These are phyloP conservation scores for Calameuta filiformis DNA, from an alignment of 2,888 invertebrate genomes.

Conservation along the genomic window DNA sequence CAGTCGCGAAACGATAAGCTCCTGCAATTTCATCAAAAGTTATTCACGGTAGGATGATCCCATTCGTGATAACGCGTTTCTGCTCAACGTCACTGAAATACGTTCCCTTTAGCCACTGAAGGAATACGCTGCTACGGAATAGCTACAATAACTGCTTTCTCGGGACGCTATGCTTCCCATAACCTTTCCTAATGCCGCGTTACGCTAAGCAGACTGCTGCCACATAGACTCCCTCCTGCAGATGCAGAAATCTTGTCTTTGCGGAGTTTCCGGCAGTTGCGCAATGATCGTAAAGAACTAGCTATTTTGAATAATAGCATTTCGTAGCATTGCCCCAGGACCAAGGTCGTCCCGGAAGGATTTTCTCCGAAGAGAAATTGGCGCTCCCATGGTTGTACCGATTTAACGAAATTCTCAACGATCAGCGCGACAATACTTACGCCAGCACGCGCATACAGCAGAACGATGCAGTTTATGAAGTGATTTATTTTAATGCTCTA, in stretches of 20 bases:
- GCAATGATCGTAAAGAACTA: not conserved
- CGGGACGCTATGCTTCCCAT: not conserved
- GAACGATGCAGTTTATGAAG: too few species aligned
- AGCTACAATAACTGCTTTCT: constrained; percentile 13
- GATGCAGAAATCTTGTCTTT: not conserved
- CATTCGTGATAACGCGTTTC: constrained; percentile 26
- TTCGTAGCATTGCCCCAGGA: not conserved
- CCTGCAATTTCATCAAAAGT: not conserved
- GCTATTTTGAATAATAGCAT: not conserved
- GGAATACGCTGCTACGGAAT: constrained; percentile 24
- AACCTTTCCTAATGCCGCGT: not conserved
- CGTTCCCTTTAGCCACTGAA: constrained; percentile 29
- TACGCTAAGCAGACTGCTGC: constrained; percentile 4
- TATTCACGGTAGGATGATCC: not conserved
- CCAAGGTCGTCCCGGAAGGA: not conserved
- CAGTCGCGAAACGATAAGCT: not conserved
- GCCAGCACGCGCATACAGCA: too few species aligned
- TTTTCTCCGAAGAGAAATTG: not conserved
- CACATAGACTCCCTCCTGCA: not conserved
- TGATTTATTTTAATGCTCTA: too few species aligned
- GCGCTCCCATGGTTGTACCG: not conserved
- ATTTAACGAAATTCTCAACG: not conserved
- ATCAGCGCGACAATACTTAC: too few species aligned
- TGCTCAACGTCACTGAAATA: constrained; percentile 31
- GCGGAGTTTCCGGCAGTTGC: not conserved